Evolutionary conservation across 2,113 vertebrate species (phyloP).

Genomic region (Raja brachyura): DNA sequence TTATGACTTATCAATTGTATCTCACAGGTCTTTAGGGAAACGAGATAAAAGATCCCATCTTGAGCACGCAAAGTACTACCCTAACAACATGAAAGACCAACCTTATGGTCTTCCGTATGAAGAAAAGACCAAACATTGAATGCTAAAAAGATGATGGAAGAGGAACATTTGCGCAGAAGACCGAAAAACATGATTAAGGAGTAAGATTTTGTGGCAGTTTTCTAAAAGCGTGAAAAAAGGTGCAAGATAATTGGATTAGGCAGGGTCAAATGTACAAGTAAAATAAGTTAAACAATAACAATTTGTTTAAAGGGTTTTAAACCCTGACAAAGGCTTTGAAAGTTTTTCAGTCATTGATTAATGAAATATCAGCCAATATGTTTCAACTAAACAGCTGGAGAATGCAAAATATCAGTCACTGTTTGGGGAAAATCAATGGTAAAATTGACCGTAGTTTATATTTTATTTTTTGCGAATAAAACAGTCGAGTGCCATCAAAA

Average conservation of each 20-base stretch:
- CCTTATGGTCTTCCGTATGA: too few species aligned
- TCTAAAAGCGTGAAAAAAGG: not conserved
- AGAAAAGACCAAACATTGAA: not conserved
- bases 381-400: not conserved
- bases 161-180: not conserved
- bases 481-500: not conserved
- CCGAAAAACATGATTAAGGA: not conserved
- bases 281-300: not conserved
- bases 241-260: not conserved
- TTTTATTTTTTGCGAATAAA: not conserved
- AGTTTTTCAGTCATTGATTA: not conserved
- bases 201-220: not conserved
- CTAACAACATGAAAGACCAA: not conserved
- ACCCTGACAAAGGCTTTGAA: not conserved
- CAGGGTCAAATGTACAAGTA: not conserved
- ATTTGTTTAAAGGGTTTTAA: not conserved
- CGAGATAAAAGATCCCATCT: not conserved
- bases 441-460: not conserved
- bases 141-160: not conserved
- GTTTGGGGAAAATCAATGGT: not conserved
- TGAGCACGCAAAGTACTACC: not conserved
- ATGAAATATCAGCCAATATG: not conserved
- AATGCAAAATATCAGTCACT: not conserved
- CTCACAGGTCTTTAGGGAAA: not conserved
- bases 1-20: not conserved